Evolutionary conservation across 2,113 vertebrate genomes (phyloP), one percentile per base, ranked within the genome.

Genomic region (Nettapus auritus): DNA sequence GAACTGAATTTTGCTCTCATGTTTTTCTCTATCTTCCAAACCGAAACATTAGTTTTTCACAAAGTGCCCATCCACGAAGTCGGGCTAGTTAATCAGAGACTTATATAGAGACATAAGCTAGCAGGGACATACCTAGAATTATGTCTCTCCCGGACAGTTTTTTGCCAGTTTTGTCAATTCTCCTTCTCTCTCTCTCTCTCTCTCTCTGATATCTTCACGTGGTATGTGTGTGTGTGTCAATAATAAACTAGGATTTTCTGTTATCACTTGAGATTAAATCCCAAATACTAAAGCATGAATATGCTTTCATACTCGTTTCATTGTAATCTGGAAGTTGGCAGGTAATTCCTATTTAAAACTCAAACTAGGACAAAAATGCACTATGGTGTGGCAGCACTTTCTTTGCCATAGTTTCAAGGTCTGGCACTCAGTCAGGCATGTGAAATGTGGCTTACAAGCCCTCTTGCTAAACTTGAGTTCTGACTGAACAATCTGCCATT

Each of bases 331-430:
- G 60, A 88, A 52, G 22, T 28, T 88, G 80, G 33, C 28, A 88
- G 73, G 78, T 81, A 90, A 81, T 56, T 86, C 26, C 56, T 60
- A 26, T 68, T 81, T 67, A 89, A 92, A 93, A 64, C 73, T 84
- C 80, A 88, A 63, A 82, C 46, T 64, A 84, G 69, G 77, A 40
- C 69, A 89, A 71, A 90, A 69, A 88, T 86, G 34, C 36, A 75
- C 38, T 78, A 67, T 62, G 70, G 23, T 53, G 38, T 44, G 34
- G 70, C 82, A 91, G 88, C 36, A 76, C 94, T 15, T 31, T 73
- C 75, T 88, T 62, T 88, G 63, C 33, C 77, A 90, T 81, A 79
- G 66, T 78, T 92, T 83, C 31, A 4, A 82, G 76, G 69, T 29
- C 82, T 88, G 90, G 71, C 56, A 78, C 25, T 63, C 59, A 74